Evolutionary conservation across 2,888 invertebrate species (phyloP).

Genomic region (Pheosia gnoma): DNA sequence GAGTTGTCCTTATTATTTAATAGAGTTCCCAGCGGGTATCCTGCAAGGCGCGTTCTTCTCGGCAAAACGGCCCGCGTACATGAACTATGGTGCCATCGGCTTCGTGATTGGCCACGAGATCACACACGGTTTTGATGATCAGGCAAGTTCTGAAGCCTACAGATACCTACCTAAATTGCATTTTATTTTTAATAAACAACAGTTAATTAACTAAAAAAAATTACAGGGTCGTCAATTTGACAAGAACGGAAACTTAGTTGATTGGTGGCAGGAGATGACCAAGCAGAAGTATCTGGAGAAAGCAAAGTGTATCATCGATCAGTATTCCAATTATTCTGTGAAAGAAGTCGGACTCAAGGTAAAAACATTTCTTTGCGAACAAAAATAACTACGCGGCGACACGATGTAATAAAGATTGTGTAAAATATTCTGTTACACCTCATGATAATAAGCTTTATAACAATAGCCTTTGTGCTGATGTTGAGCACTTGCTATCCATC

Average conservation of each 20-base stretch:
- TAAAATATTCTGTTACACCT: too few relatives aligned
- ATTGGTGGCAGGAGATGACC: slow-evolving; percentile 96
- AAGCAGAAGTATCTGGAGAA: slow-evolving; percentile 92
- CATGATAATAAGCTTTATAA: too few relatives aligned
- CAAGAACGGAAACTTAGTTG: slow-evolving; percentile 94
- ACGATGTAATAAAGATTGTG: too few relatives aligned
- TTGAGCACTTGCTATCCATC: too few relatives aligned
- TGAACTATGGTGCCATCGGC: slow-evolving; percentile 96
- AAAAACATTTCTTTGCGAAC: slow-evolving; percentile 19
- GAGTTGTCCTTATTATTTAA: slow-evolving; percentile 11
- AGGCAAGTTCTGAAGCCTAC: slow-evolving; percentile 62
- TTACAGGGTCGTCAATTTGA: slow-evolving; percentile 94
- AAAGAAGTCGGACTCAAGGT: slow-evolving; percentile 90
- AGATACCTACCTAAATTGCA: too few relatives aligned
- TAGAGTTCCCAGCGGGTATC: slow-evolving; percentile 97
- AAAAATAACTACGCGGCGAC: too few relatives aligned
- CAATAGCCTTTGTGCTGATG: too few relatives aligned
- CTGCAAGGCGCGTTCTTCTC: slow-evolving; percentile 96
- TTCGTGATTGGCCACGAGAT: slow-evolving; percentile 97
- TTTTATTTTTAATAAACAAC: too few relatives aligned
- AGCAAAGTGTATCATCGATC: slow-evolving; percentile 95
- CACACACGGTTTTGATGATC: slow-evolving; percentile 95
- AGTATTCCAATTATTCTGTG: slow-evolving; percentile 96
- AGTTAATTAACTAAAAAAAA: too few relatives aligned
- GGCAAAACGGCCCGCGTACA: slow-evolving; percentile 93